Evolutionary conservation across 2,113 vertebrate genomes (phyloP), one percentile per base, ranked within the genome.

Genomic region (Cryptotis parvus): DNA sequence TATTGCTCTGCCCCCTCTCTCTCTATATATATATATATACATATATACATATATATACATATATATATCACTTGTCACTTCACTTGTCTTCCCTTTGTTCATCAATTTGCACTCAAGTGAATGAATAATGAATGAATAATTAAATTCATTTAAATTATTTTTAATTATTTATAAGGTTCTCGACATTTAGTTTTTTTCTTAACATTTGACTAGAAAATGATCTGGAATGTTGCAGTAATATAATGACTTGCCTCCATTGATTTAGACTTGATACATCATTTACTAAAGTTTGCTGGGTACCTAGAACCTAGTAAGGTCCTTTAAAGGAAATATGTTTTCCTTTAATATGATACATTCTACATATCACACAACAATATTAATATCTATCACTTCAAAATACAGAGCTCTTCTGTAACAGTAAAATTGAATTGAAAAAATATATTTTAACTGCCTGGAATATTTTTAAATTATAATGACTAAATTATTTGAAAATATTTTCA

Each of bases 401-500:
- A 61, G 16, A 12, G 12, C 6, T 77, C 26, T 92, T 86, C 9
- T 27, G 87, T 22, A 16, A 37, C 12, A 63, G 20, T 45, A 35
- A 70, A 39, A 43, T 92, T 88, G 72, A 83, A 63, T 11, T 80
- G 35, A 7, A 16, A 18, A 89, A 90, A 93, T 15, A 52, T 1
- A 35, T 65, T 74, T 80, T 43, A 89, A 70, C 16, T 79, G 8
- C 24, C 26, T 68, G 73, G 3, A 84, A 55, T 87, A 92, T 39
- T 84, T 87, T 24, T 39, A 3, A 43, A 70, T 73, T 9, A 74
- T 72, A 26, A 70, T 3, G 33, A 49, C 72, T 94, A 26, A 11
- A 24, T 43, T 58, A 88, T 68, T 92, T 29, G 43, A 79, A 41
- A 49, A 61, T 82, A 29, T 92, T 75, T 49, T 89, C 37, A 95